Base-by-base conservation (phyloP, 92 coral and sea anemone species). In the Phenganax subtilis region DNA sequence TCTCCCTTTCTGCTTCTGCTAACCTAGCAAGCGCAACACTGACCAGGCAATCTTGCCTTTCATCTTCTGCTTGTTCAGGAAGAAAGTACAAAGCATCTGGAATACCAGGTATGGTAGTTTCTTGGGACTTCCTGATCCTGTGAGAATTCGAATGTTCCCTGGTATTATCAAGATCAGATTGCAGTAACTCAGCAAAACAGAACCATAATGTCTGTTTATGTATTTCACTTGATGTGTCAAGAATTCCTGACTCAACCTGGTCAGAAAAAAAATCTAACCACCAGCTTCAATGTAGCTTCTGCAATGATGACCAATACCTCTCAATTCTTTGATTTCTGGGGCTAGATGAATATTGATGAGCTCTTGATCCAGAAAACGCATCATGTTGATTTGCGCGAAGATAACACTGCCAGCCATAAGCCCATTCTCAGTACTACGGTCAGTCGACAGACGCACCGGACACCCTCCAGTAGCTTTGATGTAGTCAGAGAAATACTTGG, bases 371-470 rank as follows among this genome's bases (percentile, higher is more conserved):
- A 14, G 89, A 67, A 37, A 82, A 88, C 56, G 85, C 90, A 83
- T 89, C 92, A 20, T 56, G 17, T 55, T 87, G 88, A 53, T 85
- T 85, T 37, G 89, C 86, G 15, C 93, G 88, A 27, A 90, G 68
- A 62, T 85, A 90, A 79, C 87, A 85, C 75, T 87, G 93, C 89
- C 90, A 57, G 92, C 90, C 25, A 78, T 56, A 28, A 84, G 20
- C 6, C 88, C 90, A 12, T 89, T 89, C 64, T 89, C 92, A 10
- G 92, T 89, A 52, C 92, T 88, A 84, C 63, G 88, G 65, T 90
- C 91, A 31, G 88, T 81, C 64, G 59, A 76, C 17, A 90, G 76
- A 52, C 88, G 87, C 12, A 53, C 72, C 14, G 91, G 91, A 75
- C 93, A 90, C 27, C 91, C 91, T 54, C 74, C 65, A 6, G 84